Evolutionary conservation across 2,113 vertebrate species (phyloP).

Genomic region (Lepisosteus oculatus): DNA sequence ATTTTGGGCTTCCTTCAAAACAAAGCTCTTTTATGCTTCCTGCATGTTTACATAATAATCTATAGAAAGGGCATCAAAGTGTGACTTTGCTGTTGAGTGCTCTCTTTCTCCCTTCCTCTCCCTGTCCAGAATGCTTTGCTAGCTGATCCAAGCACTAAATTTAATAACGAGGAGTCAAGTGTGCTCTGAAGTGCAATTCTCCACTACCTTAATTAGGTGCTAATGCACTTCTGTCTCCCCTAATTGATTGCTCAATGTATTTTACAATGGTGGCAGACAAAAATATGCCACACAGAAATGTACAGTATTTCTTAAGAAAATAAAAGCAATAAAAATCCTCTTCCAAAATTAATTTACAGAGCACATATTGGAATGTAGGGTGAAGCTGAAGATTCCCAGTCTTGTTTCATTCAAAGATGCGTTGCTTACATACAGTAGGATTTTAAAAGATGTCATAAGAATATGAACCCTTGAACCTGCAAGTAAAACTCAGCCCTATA

Average conservation of each 20-base stretch:
- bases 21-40: conserved; percentile 25
- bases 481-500: no score
- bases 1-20: conserved; percentile 27
- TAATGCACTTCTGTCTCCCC: conserved; percentile 23
- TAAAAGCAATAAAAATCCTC: not conserved
- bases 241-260: conserved; percentile 29
- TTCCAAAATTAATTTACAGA: no score
- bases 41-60: conserved; percentile 27
- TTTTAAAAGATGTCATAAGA: no score
- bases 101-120: conserved; percentile 18
- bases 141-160: conserved; percentile 23
- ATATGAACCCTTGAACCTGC: no score
- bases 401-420: no score
- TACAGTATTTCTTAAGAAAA: not conserved
- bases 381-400: not conserved
- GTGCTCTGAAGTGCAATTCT: conserved; percentile 20
- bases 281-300: conserved; percentile 9
- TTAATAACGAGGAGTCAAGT: conserved; percentile 25
- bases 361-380: not conserved
- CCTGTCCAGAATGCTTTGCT: conserved; percentile 11
- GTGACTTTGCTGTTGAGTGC: conserved; percentile 3
- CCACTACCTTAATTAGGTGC: conserved; percentile 24
- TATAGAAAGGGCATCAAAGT: conserved; percentile 27
- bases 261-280: conserved; percentile 8
- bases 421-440: no score